Percentiles rank a stretch among this genome's conserved stretches.
These are phyloP conservation scores for Hydriomena furcata DNA, from an alignment of 2,888 invertebrate genomes.

Conservation along the genomic window DNA sequence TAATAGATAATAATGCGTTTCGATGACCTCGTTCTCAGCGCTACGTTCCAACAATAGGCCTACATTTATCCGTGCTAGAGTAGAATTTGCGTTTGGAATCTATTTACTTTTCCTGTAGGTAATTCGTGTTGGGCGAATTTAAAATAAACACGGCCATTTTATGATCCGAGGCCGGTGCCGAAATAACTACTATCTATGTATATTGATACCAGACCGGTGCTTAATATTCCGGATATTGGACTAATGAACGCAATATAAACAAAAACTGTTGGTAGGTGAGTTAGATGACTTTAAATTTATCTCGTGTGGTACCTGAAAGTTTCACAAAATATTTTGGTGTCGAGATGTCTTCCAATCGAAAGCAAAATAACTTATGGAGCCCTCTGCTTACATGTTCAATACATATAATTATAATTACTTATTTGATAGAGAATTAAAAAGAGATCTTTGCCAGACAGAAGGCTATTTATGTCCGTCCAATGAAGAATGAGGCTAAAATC, in stretches of 20 bases:
- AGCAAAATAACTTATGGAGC: neutral
- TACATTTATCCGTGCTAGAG: slow-evolving; percentile 21
- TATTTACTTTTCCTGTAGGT: slow-evolving; percentile 56
- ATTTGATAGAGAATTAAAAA: slow-evolving; percentile 1
- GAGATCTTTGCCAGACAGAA: slow-evolving; percentile 3
- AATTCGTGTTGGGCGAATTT: slow-evolving; percentile 58
- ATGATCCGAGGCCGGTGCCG: slow-evolving; percentile 63
- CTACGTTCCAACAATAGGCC: slow-evolving; percentile 34
- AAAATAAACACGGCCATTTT: slow-evolving; percentile 70
- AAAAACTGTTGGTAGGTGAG: slow-evolving; percentile 3
- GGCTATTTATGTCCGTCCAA: slow-evolving; percentile 5
- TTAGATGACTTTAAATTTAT: slow-evolving; percentile 6
- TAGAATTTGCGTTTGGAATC: slow-evolving; percentile 43
- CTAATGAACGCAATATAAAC: slow-evolving; percentile 19
- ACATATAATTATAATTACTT: too few species aligned
- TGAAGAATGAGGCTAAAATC: slow-evolving; percentile 21
- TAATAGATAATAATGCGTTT: slow-evolving; percentile 27
- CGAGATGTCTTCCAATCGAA: neutral
- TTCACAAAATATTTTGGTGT: neutral
- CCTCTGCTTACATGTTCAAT: too few species aligned
- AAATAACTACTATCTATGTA: slow-evolving; percentile 55
- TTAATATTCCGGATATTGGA: slow-evolving; percentile 30
- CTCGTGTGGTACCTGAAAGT: slow-evolving; percentile 7
- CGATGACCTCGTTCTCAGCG: slow-evolving; percentile 23
- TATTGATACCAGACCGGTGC: slow-evolving; percentile 39